Base-by-base conservation (phyloP, 2,113 vertebrate species). In the Cichladusa arquata region DNA sequence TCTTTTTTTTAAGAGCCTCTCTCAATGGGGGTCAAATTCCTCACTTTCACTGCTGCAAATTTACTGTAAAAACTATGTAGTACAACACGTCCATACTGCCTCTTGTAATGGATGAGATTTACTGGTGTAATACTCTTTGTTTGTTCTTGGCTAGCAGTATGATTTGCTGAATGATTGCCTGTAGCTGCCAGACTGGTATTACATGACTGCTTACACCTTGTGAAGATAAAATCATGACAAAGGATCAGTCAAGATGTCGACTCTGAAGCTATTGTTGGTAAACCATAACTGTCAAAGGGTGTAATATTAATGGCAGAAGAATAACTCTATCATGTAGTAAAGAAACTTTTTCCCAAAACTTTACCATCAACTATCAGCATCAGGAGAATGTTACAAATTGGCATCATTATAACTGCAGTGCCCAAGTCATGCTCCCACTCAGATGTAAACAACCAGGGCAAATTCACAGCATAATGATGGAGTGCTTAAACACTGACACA, bases 101-200 rank as follows among this genome's bases (percentile, higher is more conserved):
- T 92, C 57, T 76, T 60, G 67, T 80, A 67, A 81, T 34, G 29
- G 65, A 38, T 54, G 62, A 91, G 77, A 67, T 79, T 86, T 62
- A 45, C 53, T 78, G 91, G 56, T 11, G 12, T 74, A 60, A 44
- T 62, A 31, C 54, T 90, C n/a, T 84, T 50, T 91, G 54, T 86
- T 95, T 97, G 83, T 94, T 96, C 90, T 90, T 92, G 90, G 93
- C 82, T 73, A 61, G 64, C 2, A 9, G 45, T 62, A 12, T 58
- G 51, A 73, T 92, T 77, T 95, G 62, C 71, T 88, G 64, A 85
- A 87, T 92, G 53, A 92, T 88, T 93, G 83, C 93, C 86, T 93
- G 80, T 58, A 92, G 85, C 89, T 96, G 74, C 73, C 95, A 95
- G 51, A 76, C 72, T 53, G 84, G 69, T 92, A 91, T 94, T 94